These are phyloP conservation scores for Castor canadensis DNA, from an alignment of 2,113 vertebrate genomes.

Conservation along the genomic window DNA sequence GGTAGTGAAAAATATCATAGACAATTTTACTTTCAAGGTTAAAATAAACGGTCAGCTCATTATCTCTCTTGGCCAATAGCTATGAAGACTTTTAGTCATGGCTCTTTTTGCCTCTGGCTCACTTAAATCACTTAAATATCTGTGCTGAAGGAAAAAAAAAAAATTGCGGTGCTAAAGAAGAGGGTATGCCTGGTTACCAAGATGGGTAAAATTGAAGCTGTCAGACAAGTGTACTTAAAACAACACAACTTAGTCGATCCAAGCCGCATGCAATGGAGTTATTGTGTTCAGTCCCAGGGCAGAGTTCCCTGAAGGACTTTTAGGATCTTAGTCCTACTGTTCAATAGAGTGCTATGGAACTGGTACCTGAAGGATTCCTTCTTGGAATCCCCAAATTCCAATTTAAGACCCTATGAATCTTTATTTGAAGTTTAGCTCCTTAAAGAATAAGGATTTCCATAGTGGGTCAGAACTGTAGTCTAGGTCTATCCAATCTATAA, in stretches of 20 bases:
- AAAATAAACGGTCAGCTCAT: slow-evolving; percentile 76
- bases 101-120: slow-evolving; percentile 52
- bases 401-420: not conserved
- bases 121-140: slow-evolving; percentile 40
- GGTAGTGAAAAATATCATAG: slow-evolving; percentile 80
- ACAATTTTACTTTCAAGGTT: slow-evolving; percentile 76
- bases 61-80: slow-evolving; percentile 58
- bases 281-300: not conserved
- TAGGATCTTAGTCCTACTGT: not conserved
- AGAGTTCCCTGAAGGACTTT: not conserved
- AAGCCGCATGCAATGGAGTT: not conserved
- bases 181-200: not conserved
- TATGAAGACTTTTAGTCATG: slow-evolving; percentile 55
- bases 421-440: slow-evolving; percentile 20
- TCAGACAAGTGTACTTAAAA: not conserved
- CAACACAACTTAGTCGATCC: slow-evolving; percentile 27
- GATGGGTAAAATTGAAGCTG: not conserved
- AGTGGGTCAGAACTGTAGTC: slow-evolving; percentile 14
- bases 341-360: not conserved
- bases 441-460: slow-evolving; percentile 24
- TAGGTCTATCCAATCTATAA: slow-evolving; percentile 7
- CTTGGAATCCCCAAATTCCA: not conserved
- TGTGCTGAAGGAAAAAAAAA: slow-evolving; percentile 51
- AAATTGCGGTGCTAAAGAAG: slow-evolving; percentile 61
- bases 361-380: not conserved